Conservation (phyloP, 2,113 vertebrate genomes). For the Datnioides undecimradiatus region DNA sequence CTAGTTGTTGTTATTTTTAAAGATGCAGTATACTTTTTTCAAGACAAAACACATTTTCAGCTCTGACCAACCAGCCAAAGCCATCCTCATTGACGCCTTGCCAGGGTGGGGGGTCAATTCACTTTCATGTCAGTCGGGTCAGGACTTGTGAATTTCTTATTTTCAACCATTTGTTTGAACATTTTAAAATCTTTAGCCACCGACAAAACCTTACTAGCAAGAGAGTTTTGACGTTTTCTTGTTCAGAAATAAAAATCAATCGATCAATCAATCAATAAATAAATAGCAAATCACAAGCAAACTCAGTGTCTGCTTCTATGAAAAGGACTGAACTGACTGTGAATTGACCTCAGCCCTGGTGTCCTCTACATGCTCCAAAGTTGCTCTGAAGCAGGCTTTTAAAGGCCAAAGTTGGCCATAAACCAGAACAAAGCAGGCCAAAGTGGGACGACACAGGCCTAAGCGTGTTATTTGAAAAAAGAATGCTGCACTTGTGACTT, state of each 20-base stretch:
- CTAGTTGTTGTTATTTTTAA: constrained; percentile 91
- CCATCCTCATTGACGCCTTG: constrained; percentile 81
- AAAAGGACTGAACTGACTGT: constrained; percentile 71
- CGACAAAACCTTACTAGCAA: too few species aligned
- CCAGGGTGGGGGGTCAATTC: constrained; percentile 78
- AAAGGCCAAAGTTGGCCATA: constrained; percentile 59
- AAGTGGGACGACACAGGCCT: constrained; percentile 64
- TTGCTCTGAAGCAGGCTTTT: constrained; percentile 74
- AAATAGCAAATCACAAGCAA: background rate
- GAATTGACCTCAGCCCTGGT: constrained; percentile 76
- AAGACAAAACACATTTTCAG: constrained; percentile 87
- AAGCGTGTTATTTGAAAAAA: constrained; percentile 89
- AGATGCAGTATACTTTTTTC: constrained; percentile 99
- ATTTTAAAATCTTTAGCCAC: constrained; percentile 2
- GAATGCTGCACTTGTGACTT: constrained; percentile 89
- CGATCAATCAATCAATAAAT: background rate
- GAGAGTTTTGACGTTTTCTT: constrained; percentile 11
- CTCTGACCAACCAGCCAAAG: constrained; percentile 82
- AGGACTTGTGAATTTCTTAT: constrained; percentile 15
- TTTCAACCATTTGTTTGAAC: background rate
- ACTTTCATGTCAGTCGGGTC: constrained; percentile 70
- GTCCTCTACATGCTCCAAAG: constrained; percentile 83
- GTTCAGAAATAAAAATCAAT: background rate
- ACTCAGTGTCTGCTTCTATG: constrained; percentile 8
- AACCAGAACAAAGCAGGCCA: constrained; percentile 64